Base-by-base conservation (phyloP, 2,797 vertebrate species). In the Hoplostethus atlanticus region DNA sequence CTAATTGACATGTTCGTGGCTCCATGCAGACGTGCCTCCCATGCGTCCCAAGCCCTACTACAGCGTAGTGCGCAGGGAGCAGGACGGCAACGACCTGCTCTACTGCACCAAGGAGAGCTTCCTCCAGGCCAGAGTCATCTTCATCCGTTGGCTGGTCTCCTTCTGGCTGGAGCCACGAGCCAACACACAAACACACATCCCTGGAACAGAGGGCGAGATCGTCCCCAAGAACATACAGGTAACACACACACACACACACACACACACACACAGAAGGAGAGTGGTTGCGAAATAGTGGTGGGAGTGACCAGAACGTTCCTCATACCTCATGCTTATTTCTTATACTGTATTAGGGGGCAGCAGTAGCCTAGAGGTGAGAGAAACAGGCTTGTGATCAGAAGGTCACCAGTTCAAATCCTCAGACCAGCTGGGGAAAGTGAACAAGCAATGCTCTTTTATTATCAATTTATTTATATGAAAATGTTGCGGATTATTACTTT, bases 171-270 rank as follows among this genome's bases (percentile, higher is more conserved):
- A 99, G 90, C 96, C 97, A 58, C 96, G 97, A 88, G 93, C 97
- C 64, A 98, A 96, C 86, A 88, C 94, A 58, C 95, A 96, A 57
- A 94, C 96, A 76, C 94, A 96, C 80, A 99, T 99, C 94, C 97
- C 97, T 84, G 98, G 98, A 73, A 96, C 96, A 73, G 98, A 99
- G 91, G 97, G 97, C 82, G 98, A 99, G 94, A 96, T 91, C 40
- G 93, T 99, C 86, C 98, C 98, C 93, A 99, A 99, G 94, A 99
- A 98, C 93, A 98, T 99, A 92, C 98, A 99, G 97, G 98, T 99
- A 94, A 76, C 36, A 50, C 34, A 25, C 34, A 21, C 3, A 46
- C 40, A 36, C 38, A 46, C 13, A 17, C 16, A 17, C 44, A 28
- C 11, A 13, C 46, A 44, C 7, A 50, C 15, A 11, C 4, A 7